These are phyloP conservation scores for Plebejus melissa DNA, from an alignment of 2,888 invertebrate species.

Conservation along the genomic window DNA sequence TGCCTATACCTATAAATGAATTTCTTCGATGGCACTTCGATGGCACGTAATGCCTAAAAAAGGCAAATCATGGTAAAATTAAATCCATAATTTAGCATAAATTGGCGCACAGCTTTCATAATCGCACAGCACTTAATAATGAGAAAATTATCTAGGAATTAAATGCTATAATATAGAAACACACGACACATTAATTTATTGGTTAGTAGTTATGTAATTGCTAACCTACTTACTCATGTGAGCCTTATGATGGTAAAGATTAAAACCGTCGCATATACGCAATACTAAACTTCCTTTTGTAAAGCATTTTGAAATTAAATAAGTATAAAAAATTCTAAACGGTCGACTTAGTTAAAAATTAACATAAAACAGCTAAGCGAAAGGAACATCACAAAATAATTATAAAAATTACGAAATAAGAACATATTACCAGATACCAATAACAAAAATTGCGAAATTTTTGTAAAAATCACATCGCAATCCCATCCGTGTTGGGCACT, in stretches of 20 bases:
- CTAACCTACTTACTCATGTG: constrained; percentile 25
- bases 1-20: no score
- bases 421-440: neutral
- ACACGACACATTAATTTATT: neutral
- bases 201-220: constrained; percentile 21
- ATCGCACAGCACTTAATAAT: constrained; percentile 14
- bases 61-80: neutral
- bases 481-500: constrained; percentile 35
- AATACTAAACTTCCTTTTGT: neutral
- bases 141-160: constrained; percentile 6
- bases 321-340: neutral
- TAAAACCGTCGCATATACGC: constrained; percentile 5
- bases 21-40: neutral
- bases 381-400: neutral
- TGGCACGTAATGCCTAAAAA: neutral
- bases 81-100: neutral
- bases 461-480: constrained; percentile 12
- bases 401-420: constrained; percentile 2
- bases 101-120: constrained; percentile 2
- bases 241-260: constrained; percentile 28
- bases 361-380: neutral
- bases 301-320: neutral
- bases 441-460: neutral
- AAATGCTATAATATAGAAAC: neutral
- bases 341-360: neutral